Evolutionary conservation across 1,140 invertebrate species (phyloP).

Genomic region (Zaprionus taronus): DNA sequence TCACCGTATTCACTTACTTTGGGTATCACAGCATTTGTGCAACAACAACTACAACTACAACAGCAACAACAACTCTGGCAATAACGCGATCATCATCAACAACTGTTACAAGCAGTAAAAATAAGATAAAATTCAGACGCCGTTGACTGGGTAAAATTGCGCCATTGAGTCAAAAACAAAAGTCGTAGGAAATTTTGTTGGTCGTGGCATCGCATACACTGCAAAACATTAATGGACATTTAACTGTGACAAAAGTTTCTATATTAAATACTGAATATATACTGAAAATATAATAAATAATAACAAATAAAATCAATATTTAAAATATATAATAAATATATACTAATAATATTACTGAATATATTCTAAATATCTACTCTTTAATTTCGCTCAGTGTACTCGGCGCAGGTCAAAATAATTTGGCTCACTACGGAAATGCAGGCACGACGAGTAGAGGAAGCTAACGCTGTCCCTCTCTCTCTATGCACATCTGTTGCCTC

Average conservation of each 20-base stretch:
- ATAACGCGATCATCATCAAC: constrained; percentile 55
- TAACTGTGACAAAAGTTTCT: not conserved
- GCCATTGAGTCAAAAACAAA: constrained; percentile 56
- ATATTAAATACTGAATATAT: not conserved
- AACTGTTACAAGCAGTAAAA: constrained; percentile 77
- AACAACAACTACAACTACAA: constrained; percentile 25
- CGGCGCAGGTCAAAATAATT: constrained; percentile 72
- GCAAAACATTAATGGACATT: constrained; percentile 12
- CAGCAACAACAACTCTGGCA: constrained; percentile 24
- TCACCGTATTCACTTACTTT: constrained; percentile 14
- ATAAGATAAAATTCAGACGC: constrained; percentile 72
- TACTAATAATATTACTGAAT: no score
- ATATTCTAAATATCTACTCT: not conserved
- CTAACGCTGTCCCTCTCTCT: constrained; percentile 51
- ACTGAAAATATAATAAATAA: no score
- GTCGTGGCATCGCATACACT: constrained; percentile 33
- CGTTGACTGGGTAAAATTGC: constrained; percentile 58
- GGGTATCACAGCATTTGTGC: constrained; percentile 55
- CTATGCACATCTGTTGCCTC: constrained; percentile 62
- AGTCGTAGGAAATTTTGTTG: constrained; percentile 51
- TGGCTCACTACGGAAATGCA: constrained; percentile 63
- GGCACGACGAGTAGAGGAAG: constrained; percentile 18
- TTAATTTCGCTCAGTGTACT: constrained; percentile 51
- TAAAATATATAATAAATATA: no score
- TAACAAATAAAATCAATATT: no score